A percentile compares a stretch with the other conserved stretches of the same genome.
Evolutionary conservation across 2,888 invertebrate genomes (phyloP).

Genomic region (Lepidocyrtoides sp.): DNA sequence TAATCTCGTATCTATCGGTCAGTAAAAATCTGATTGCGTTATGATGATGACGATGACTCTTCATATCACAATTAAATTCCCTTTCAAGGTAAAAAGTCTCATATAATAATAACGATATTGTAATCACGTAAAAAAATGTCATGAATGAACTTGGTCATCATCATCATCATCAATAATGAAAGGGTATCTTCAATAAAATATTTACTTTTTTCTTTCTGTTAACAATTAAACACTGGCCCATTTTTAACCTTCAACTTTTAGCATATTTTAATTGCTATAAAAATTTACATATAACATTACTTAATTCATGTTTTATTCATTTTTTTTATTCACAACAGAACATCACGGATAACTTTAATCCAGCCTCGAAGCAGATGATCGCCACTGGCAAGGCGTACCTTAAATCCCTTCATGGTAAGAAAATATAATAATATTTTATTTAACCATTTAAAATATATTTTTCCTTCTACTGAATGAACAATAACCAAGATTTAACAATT

Average conservation of each 20-base stretch:
- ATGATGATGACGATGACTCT: constrained; percentile 33
- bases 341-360: constrained; percentile 98
- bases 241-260: constrained; percentile 36
- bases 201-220: no score
- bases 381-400: constrained; percentile 97
- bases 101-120: neutral
- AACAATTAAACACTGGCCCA: neutral
- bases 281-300: constrained; percentile 30
- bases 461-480: neutral
- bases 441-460: neutral
- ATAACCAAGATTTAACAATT: constrained; percentile 2
- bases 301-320: constrained; percentile 34
- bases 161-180: constrained; percentile 30
- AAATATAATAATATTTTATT: neutral
- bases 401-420: constrained; percentile 97
- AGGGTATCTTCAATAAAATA: constrained; percentile 15
- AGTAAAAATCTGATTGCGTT: neutral
- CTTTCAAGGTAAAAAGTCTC: constrained; percentile 33
- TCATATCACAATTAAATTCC: constrained; percentile 42
- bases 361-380: constrained; percentile 97
- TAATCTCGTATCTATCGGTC: constrained; percentile 35
- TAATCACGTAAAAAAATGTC: neutral
- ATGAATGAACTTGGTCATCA: constrained; percentile 28
- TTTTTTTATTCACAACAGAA: constrained; percentile 90
- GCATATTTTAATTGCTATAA: constrained; percentile 29